Evolutionary conservation across 2,113 vertebrate genomes (phyloP).

Genomic region (Odocoileus virginianus): DNA sequence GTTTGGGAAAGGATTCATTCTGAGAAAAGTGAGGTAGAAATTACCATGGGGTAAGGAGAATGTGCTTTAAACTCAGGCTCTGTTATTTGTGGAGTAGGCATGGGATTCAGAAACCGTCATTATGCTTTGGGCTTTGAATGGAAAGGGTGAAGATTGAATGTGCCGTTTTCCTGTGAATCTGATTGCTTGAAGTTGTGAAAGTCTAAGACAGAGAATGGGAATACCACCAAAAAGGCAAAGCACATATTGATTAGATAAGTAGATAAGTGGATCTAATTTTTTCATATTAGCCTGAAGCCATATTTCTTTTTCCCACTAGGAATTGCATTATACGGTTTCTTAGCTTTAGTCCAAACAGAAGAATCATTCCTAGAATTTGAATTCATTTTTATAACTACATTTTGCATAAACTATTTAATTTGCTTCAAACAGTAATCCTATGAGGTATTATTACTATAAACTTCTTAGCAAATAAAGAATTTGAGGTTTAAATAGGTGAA

Average conservation of each 20-base stretch:
- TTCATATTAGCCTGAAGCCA: not conserved
- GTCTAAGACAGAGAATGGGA: not conserved
- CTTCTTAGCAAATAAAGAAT: not conserved
- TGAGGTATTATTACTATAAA: not conserved
- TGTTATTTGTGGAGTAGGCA: not conserved
- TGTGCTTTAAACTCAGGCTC: not conserved
- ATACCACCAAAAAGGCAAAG: not conserved
- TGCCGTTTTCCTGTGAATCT: not conserved
- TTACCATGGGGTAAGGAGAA: not conserved
- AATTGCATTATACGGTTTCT: not conserved
- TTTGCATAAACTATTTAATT: not conserved
- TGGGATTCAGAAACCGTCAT: not conserved
- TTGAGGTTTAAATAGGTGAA: not conserved
- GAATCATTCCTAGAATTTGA: not conserved
- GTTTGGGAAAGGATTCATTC: not conserved
- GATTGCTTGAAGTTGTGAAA: not conserved
- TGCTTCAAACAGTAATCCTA: not conserved
- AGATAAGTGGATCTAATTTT: not conserved
- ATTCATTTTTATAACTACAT: not conserved
- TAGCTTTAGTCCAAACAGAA: not conserved
- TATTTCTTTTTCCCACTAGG: not conserved
- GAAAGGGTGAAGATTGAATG: not conserved
- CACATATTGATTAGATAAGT: not conserved
- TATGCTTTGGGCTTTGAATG: not conserved
- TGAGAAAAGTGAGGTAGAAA: not conserved